These are phyloP conservation scores for Psittacula echo DNA, from an alignment of 2,797 vertebrate genomes.

Conservation along the genomic window DNA sequence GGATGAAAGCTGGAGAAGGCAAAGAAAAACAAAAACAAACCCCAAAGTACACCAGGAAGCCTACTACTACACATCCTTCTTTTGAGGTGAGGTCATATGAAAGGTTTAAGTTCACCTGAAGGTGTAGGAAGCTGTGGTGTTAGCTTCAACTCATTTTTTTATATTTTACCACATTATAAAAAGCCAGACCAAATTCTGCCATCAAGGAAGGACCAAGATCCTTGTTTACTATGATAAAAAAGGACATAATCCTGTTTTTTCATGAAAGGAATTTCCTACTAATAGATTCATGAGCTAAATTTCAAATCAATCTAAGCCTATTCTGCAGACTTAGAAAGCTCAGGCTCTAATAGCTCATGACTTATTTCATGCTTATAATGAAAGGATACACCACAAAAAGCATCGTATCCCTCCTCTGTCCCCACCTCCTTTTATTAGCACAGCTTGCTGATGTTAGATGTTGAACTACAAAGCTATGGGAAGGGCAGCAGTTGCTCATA, in stretches of 20 bases:
- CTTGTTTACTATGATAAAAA: background rate
- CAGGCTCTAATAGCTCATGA: background rate
- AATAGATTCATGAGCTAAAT: background rate
- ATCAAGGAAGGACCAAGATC: background rate
- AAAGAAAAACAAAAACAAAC: conserved; percentile 18
- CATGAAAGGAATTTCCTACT: background rate
- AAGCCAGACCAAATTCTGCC: background rate
- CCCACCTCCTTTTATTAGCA: background rate
- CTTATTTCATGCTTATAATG: background rate
- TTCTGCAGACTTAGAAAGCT: background rate
- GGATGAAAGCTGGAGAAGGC: background rate
- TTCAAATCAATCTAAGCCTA: background rate
- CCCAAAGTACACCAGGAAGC: background rate
- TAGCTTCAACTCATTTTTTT: background rate
- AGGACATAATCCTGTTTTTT: background rate
- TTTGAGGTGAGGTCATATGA: background rate
- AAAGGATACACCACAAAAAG: background rate
- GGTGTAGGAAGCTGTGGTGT: background rate
- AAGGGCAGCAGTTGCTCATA: background rate
- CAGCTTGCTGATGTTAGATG: background rate
- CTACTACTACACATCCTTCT: background rate
- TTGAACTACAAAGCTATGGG: background rate
- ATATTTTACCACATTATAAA: background rate
- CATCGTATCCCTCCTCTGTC: background rate
- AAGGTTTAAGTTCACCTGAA: background rate